Conservation (phyloP, 1,140 invertebrate species). For the Magallana ariakensis region DNA sequence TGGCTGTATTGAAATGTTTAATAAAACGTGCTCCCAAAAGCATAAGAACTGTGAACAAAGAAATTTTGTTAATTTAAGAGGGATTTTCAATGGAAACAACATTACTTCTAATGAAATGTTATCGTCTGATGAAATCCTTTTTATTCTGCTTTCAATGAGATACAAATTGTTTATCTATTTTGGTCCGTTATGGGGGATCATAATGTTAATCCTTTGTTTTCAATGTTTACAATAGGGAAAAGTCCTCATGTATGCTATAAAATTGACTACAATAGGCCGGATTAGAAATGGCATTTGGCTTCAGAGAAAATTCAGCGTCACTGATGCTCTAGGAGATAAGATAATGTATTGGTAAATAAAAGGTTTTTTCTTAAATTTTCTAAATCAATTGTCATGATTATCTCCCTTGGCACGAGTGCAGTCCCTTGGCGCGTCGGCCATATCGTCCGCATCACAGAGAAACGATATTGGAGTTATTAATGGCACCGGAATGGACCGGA, state of each 20-base stretch:
- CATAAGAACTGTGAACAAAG: not conserved
- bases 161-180: constrained; percentile 26
- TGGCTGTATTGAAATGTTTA: not conserved
- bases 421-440: not conserved
- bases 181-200: constrained; percentile 8
- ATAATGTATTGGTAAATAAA: constrained; percentile 31
- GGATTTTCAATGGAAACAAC: not conserved
- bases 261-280: constrained; percentile 2
- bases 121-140: not conserved
- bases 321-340: not conserved
- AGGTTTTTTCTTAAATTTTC: constrained; percentile 21
- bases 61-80: constrained; percentile 20
- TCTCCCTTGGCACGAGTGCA: constrained; percentile 2
- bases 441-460: not conserved
- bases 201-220: constrained; percentile 24
- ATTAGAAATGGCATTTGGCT: constrained; percentile 35
- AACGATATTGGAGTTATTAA: constrained; percentile 7
- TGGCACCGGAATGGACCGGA: not conserved
- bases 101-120: constrained; percentile 30
- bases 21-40: not conserved
- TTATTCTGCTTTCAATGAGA: constrained; percentile 25
- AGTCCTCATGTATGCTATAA: constrained; percentile 10
- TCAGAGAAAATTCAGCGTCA: constrained; percentile 34
- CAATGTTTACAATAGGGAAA: constrained; percentile 29
- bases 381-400: constrained; percentile 14